Conservation (phyloP, 2,888 invertebrate genomes). For the Zygothrica quintamaculata region DNA sequence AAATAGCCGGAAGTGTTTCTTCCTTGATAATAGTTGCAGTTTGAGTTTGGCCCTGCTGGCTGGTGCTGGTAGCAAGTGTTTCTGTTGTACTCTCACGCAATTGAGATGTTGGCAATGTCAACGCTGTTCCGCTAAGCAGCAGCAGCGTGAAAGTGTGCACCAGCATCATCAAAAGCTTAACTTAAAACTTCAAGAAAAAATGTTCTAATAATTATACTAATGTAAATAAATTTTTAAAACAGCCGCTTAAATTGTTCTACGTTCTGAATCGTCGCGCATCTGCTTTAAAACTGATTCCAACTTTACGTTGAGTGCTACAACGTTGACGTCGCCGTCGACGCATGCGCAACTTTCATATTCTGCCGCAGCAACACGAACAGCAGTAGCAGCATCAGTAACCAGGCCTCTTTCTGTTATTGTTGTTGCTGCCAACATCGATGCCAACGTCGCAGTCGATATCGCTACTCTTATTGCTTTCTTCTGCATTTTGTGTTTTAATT, state of each 20-base stretch:
- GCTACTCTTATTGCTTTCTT: constrained; percentile 62
- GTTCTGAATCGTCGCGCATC: constrained; percentile 76
- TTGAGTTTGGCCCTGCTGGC: constrained; percentile 11
- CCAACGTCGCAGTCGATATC: no score
- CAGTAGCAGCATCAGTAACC: constrained; percentile 15
- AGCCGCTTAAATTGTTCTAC: constrained; percentile 36
- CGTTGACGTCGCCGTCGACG: constrained; percentile 33
- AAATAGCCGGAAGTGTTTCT: constrained; percentile 53
- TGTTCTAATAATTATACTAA: no score
- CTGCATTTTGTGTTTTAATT: constrained; percentile 53
- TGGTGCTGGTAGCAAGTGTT: constrained; percentile 18
- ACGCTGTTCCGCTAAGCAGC: constrained; percentile 25
- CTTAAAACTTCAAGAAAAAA: constrained; percentile 1
- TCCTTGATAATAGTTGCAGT: constrained; percentile 34
- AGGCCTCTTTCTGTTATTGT: constrained; percentile 3
- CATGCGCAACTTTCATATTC: constrained; percentile 61
- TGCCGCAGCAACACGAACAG: constrained; percentile 32
- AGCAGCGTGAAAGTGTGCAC: constrained; percentile 54
- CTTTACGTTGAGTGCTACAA: constrained; percentile 47
- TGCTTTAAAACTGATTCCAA: constrained; percentile 71
- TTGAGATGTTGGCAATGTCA: constrained; percentile 22
- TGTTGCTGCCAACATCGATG: constrained; percentile 16
- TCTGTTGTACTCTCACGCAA: constrained; percentile 26
- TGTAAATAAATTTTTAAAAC: neutral
- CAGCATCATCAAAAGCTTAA: constrained; percentile 41